These are phyloP conservation scores for Eurytoma californica DNA, from an alignment of 2,888 invertebrate species.

Conservation along the genomic window DNA sequence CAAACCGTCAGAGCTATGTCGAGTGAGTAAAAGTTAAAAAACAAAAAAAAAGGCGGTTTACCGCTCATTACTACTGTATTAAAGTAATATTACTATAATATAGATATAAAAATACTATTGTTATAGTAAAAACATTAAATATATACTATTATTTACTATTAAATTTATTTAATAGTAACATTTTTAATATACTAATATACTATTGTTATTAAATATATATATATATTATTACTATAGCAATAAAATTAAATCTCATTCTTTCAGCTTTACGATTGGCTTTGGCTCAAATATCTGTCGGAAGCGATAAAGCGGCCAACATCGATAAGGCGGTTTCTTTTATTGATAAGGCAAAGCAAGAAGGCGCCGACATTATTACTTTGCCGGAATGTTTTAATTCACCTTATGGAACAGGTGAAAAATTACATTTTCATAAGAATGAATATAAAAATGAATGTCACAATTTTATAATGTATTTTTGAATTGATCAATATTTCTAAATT, in stretches of 20 bases:
- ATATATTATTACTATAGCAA: not conserved
- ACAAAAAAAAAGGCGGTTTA: not conserved
- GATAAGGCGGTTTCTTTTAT: constrained; percentile 84
- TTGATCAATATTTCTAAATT: not conserved
- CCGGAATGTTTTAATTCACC: constrained; percentile 97
- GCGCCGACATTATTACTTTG: constrained; percentile 81
- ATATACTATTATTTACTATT: no score
- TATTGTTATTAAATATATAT: no score
- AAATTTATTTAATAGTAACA: no score
- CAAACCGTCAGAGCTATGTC: constrained; percentile 63
- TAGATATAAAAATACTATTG: no score
- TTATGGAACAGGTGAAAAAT: constrained; percentile 85
- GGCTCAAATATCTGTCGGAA: constrained; percentile 87
- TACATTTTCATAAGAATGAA: not conserved
- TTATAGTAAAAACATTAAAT: no score
- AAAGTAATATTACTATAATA: no score
- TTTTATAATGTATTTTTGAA: not conserved
- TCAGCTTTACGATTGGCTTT: constrained; percentile 84
- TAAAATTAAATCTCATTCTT: not conserved
- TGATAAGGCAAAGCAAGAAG: constrained; percentile 80
- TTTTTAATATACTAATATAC: no score
- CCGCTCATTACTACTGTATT: no score
- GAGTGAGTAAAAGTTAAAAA: constrained; percentile 59
- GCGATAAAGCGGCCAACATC: constrained; percentile 86
- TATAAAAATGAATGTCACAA: not conserved